Base-by-base conservation (phyloP, 2,113 vertebrate species). In the Eurypyga helias region DNA sequence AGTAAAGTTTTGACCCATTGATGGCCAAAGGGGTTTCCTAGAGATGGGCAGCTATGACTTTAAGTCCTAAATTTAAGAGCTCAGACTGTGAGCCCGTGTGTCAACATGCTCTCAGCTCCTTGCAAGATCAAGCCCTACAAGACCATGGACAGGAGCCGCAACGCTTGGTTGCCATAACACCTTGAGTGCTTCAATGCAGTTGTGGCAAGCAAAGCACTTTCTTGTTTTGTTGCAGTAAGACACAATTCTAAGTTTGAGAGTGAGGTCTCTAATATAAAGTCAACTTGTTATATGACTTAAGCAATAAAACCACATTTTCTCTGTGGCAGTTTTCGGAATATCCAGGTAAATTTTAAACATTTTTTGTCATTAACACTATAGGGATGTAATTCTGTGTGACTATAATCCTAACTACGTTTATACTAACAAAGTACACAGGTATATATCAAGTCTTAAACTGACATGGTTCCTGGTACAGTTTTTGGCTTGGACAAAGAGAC, bases 101-200 rank as follows among this genome's bases (percentile, higher is more conserved):
- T 29, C 65, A 55, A 0, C 17, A 64, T 17, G 36, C 21, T 62
- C 36, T 60, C 70, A 61, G 52, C 9, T 76, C 21, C 20, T 38
- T 80, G 34, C 41, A 58, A 33, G 66, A 25, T 16, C 1, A 0
- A 25, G 7, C 33, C 72, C 38, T 64, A 3, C 2, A 1, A 24
- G 17, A 13, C 41, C 33, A 7, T 8, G 41, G 13, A 4, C 29
- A 36, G 41, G 54, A 85, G 41, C 28, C 70, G 52, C 80, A 33
- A 3, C 6, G 4, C 58, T 81, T 82, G 11, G 11, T 58, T 66
- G 16, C 52, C 33, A 0, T 67, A 46, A 66, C 45, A 29, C 25
- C 31, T 66, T 16, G 21, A 31, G 57, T 55, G 41, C 18, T 45
- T 77, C 60, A 16, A 1, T 24, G 23, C 8, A 41, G 11, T 38